Percentiles rank a stretch among this genome's conserved stretches.
Evolutionary conservation across 2,113 vertebrate species (phyloP).

Genomic region (Artemisiospiza belli): DNA sequence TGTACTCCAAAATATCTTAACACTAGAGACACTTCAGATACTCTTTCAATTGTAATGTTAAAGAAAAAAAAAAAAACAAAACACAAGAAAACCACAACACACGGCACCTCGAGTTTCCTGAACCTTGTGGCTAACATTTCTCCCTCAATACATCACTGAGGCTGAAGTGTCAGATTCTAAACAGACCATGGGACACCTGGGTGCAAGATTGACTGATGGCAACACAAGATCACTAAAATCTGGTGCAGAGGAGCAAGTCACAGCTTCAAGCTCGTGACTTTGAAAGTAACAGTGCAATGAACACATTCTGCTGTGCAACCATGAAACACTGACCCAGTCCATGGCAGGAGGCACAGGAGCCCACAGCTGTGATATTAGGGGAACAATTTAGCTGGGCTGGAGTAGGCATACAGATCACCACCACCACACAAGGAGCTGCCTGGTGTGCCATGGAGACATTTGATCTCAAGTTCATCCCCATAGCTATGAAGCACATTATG

Average conservation of each 20-base stretch:
- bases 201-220: neutral
- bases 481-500: neutral
- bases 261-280: neutral
- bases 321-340: neutral
- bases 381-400: neutral
- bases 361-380: neutral
- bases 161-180: neutral
- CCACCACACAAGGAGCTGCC: neutral
- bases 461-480: neutral
- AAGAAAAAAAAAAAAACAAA: neutral
- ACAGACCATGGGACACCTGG: neutral
- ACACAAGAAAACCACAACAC: neutral
- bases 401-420: accelerated
- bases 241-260: neutral
- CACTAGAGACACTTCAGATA: neutral
- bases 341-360: accelerated
- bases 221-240: neutral
- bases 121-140: neutral
- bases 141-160: neutral
- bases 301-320: neutral
- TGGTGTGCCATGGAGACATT: too few species aligned
- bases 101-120: neutral
- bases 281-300: neutral
- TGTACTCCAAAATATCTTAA: neutral
- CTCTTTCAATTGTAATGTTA: neutral